Percentiles rank a stretch among this genome's conserved stretches.
Evolutionary conservation across 2,888 invertebrate genomes (phyloP).

Genomic region (Dolichomitus sp.): DNA sequence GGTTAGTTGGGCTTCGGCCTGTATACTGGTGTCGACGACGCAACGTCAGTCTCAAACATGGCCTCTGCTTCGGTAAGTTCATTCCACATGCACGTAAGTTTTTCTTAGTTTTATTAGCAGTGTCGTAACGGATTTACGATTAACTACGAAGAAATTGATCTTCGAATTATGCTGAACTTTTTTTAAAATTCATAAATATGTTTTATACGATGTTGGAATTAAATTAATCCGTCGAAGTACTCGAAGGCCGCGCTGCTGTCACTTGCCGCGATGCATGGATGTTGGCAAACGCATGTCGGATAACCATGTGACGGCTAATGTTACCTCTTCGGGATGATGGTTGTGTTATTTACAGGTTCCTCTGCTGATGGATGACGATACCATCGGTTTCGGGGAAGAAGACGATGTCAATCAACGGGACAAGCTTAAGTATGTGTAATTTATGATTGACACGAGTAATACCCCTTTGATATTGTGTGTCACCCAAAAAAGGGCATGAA

Average conservation of each 20-base stretch:
- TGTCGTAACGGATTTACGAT: slow-evolving; percentile 29
- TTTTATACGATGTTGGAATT: slow-evolving; percentile 37
- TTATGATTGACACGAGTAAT: background rate
- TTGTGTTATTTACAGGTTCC: slow-evolving; percentile 90
- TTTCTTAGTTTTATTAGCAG: slow-evolving; percentile 30
- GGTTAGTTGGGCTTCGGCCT: background rate
- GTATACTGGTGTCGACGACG: slow-evolving; percentile 20
- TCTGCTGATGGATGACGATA: slow-evolving; percentile 93
- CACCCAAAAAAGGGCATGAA: too few species aligned
- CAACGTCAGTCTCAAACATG: slow-evolving; percentile 76
- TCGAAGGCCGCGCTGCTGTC: slow-evolving; percentile 18
- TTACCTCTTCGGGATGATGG: slow-evolving; percentile 70
- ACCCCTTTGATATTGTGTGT: too few species aligned
- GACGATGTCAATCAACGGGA: slow-evolving; percentile 88
- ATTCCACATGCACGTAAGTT: slow-evolving; percentile 47
- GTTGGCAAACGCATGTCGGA: slow-evolving; percentile 17
- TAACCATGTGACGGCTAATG: slow-evolving; percentile 21
- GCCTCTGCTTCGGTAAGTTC: slow-evolving; percentile 85
- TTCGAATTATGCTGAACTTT: slow-evolving; percentile 13
- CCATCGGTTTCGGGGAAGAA: slow-evolving; percentile 95
- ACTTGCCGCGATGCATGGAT: background rate
- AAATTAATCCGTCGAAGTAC: slow-evolving; percentile 4
- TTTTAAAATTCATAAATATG: slow-evolving; percentile 55
- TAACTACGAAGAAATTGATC: background rate
- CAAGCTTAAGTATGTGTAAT: slow-evolving; percentile 83